Percentiles rank a stretch among this genome's conserved stretches.
Conservation (phyloP, 2,888 invertebrate species). For the Pherbina coryleti region DNA sequence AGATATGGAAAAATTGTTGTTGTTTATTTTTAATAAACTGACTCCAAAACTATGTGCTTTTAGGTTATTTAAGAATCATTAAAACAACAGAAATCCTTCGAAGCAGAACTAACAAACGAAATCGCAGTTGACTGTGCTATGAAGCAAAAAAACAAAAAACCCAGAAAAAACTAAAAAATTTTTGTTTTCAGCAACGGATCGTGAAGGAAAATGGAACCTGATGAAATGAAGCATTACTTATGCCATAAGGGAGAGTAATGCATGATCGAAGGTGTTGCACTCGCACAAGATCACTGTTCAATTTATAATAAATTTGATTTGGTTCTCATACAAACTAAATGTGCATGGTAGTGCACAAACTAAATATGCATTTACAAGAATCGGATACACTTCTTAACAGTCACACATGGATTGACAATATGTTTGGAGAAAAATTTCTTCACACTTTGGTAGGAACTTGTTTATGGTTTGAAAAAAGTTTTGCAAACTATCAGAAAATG, state of each 20-base stretch:
- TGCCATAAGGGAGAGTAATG: neutral
- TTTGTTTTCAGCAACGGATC: neutral
- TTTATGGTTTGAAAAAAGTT: too few species aligned
- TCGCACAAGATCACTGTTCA: neutral
- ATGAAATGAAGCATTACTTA: neutral
- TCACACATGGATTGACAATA: too few species aligned
- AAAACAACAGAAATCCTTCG: constrained; percentile 22
- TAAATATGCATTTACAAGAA: too few species aligned
- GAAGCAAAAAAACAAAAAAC: constrained; percentile 16
- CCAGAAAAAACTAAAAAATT: neutral
- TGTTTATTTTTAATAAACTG: neutral
- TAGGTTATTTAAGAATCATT: constrained; percentile 13
- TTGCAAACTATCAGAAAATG: too few species aligned
- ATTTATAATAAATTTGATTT: neutral
- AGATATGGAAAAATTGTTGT: too few species aligned
- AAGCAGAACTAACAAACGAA: constrained; percentile 30
- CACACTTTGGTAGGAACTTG: too few species aligned
- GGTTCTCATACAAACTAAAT: too few species aligned
- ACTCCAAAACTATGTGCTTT: neutral
- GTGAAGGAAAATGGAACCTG: neutral
- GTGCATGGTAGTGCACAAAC: too few species aligned
- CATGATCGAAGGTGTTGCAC: neutral
- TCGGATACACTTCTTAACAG: too few species aligned
- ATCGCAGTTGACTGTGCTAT: constrained; percentile 6
- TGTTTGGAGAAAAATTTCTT: too few species aligned